Base-by-base conservation (phyloP, 2,113 vertebrate genomes). In the Prunella himalayana region DNA sequence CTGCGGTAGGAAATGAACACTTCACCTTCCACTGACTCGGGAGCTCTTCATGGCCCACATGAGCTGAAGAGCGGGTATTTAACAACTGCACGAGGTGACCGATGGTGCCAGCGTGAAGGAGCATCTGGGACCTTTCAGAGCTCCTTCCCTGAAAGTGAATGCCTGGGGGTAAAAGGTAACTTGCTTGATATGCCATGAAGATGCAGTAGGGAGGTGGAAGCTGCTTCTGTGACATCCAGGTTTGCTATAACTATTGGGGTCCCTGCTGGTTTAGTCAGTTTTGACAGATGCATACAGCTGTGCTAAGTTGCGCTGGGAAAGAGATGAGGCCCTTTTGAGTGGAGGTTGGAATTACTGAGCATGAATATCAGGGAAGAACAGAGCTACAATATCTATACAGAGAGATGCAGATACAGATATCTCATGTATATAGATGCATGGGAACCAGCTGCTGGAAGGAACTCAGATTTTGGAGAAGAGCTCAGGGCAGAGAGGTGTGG, bases 111-210 rank as follows among this genome's bases (percentile, higher is more conserved):
- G 33, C 31, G 21, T 10, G 21, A 10, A 15, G 57, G 65, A 51
- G 19, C 30, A 15, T 14, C 33, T 54, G 51, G 47, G n/a, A 15
- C 50, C 37, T 37, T 37, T 37, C n/a, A 16, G 21, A 71, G 41
- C 56, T 82, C 22, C 37, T 64, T 71, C 24, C 30, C 53, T 49
- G 39, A 41, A 75, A 54, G 23, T 35, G 39, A 42, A 33, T 16
- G 17, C 2, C 0, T 17, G 35, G 47, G 20, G 6, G 33, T 42
- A 45, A 50, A 60, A 68, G 33, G 51, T 30, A 35, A 33, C 44
- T 56, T 1, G 11, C 10, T 28, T 30, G 9, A 17, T n/a, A 2
- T 0, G 1, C 50, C 37, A 7, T 37, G 25, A 86, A 77, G 75
- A 33, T 47, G 44, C 19, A 41, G 27, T 2, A 47, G 23, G 45